These are phyloP conservation scores for Columba janthina DNA, from an alignment of 2,113 vertebrate species.

Conservation along the genomic window DNA sequence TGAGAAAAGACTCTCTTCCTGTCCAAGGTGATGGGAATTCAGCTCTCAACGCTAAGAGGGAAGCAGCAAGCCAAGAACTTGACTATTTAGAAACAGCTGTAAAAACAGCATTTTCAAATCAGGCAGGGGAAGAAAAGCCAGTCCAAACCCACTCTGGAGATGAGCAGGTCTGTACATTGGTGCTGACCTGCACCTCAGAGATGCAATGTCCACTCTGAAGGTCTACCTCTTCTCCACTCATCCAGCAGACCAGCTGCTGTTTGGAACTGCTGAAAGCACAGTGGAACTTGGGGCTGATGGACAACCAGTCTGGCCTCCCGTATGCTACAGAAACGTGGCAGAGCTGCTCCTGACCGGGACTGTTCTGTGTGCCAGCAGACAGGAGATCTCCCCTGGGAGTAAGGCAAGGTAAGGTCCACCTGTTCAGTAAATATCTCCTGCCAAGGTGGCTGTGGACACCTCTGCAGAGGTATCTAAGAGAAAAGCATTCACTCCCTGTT, in stretches of 20 bases:
- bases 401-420: not conserved
- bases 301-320: not conserved
- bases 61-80: not conserved
- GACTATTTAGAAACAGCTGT: not conserved
- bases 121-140: not conserved
- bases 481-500: not conserved
- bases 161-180: not conserved
- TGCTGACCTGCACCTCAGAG: not conserved
- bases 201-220: not conserved
- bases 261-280: not conserved
- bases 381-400: not conserved
- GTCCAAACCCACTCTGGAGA: not conserved
- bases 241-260: not conserved
- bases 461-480: not conserved
- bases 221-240: not conserved
- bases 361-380: not conserved
- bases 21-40: not conserved
- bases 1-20: not conserved
- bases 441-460: not conserved
- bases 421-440: not conserved
- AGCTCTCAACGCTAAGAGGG: not conserved
- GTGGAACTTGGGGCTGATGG: not conserved
- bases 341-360: not conserved
- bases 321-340: not conserved
- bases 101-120: fast-evolving